A percentile compares a stretch with the other conserved stretches of the same genome.
phyloP scores from a whole-genome alignment of 2,888 invertebrate species.

The Eurytoma californica region DNA sequence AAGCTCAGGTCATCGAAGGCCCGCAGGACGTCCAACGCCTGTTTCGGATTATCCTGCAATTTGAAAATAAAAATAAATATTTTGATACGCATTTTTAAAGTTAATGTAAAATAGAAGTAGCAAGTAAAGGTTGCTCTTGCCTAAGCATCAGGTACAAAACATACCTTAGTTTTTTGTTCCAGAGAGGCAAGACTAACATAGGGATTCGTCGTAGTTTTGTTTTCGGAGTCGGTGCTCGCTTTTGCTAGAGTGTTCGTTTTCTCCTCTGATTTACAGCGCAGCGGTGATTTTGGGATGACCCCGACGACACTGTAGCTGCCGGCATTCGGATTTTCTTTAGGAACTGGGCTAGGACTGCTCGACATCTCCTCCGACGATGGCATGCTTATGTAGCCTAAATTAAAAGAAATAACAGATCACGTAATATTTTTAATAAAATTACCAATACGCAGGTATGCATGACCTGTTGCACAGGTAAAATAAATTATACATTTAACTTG shows the following conservation, averaged over 20 bases:
- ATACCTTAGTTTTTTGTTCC: conserved; percentile 61
- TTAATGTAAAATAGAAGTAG: too few species aligned
- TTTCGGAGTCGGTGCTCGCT: conserved; percentile 59
- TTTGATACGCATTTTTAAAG: background rate
- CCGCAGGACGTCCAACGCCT: conserved; percentile 57
- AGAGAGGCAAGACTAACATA: conserved; percentile 67
- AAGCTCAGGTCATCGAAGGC: conserved; percentile 64
- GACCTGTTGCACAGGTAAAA: background rate
- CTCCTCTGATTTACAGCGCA: conserved; percentile 61
- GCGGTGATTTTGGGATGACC: conserved; percentile 59
- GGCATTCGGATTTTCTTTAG: conserved; percentile 62
- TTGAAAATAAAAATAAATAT: background rate
- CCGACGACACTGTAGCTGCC: conserved; percentile 69
- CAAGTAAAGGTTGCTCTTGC: background rate
- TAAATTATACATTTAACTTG: background rate
- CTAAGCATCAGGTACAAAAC: background rate
- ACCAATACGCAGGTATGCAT: too few species aligned
- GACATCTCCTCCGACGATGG: conserved; percentile 69
- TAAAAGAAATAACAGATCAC: too few species aligned
- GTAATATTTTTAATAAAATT: too few species aligned
- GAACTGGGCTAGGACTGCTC: conserved; percentile 68
- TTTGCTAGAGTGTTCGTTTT: conserved; percentile 54
- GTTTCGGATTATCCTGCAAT: conserved; percentile 57
- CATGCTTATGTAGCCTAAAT: conserved; percentile 69
- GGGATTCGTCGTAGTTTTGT: conserved; percentile 61